Percentiles rank a stretch among this genome's conserved stretches.
Evolutionary conservation across 2,888 invertebrate genomes (phyloP).

Genomic region (Patella caerulea): DNA sequence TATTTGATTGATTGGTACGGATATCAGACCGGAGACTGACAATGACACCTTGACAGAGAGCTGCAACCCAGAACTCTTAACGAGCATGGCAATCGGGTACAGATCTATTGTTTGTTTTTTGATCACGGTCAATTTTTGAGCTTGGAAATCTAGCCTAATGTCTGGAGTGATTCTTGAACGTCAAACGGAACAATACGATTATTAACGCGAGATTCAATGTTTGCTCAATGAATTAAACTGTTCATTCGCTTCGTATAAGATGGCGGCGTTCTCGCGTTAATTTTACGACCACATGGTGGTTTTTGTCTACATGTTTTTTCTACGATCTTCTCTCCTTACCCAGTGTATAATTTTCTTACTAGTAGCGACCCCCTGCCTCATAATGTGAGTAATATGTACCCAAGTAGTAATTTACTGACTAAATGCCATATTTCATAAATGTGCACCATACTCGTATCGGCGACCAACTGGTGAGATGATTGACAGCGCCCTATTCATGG

Average conservation of each 20-base stretch:
- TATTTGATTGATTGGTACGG: slow-evolving; percentile 1
- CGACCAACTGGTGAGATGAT: neutral
- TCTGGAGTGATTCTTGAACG: slow-evolving; percentile 10
- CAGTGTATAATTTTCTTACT: slow-evolving; percentile 10
- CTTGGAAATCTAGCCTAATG: neutral
- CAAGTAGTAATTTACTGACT: slow-evolving; percentile 10
- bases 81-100: no score
- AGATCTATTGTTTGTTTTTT: slow-evolving; percentile 1
- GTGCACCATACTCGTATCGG: neutral
- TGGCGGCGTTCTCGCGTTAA: neutral
- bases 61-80: neutral
- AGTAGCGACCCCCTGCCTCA: neutral
- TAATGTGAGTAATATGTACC: slow-evolving; percentile 10
- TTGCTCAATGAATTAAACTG: no score
- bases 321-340: slow-evolving; percentile 4
- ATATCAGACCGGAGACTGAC: neutral
- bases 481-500: neutral
- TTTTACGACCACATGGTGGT: neutral
- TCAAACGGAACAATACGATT: slow-evolving; percentile 9
- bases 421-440: slow-evolving; percentile 13
- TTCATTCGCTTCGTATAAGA: no score
- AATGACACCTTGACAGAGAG: slow-evolving; percentile 1
- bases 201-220: neutral
- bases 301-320: neutral
- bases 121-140: slow-evolving; percentile 1